Conservation (phyloP, 2,888 invertebrate genomes). For the Hirtodrosophila alboralis region DNA sequence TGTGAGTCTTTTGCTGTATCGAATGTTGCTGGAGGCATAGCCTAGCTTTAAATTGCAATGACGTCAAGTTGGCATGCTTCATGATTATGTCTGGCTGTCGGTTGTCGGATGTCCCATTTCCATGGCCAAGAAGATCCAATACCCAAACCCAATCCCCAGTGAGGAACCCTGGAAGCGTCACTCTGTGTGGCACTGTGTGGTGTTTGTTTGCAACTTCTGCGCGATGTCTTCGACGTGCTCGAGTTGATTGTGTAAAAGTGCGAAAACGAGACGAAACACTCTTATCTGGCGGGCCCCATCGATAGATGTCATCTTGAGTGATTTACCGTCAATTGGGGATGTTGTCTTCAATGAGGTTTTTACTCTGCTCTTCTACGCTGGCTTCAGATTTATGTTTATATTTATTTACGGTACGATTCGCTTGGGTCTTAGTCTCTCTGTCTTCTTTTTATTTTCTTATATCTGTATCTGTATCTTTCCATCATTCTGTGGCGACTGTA, state of each 20-base stretch:
- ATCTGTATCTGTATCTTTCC: conserved; percentile 56
- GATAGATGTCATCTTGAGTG: conserved; percentile 83
- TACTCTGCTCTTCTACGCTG: conserved; percentile 6
- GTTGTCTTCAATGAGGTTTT: conserved; percentile 74
- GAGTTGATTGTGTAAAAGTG: conserved; percentile 77
- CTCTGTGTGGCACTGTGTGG: conserved; percentile 26
- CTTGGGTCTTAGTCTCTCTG: conserved; percentile 36
- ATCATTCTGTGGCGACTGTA: conserved; percentile 40
- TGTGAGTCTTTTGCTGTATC: conserved; percentile 36
- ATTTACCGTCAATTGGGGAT: conserved; percentile 83
- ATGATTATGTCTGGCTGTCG: conserved; percentile 61
- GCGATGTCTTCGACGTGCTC: conserved; percentile 48
- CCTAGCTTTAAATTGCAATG: conserved; percentile 76
- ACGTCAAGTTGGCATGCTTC: conserved; percentile 76
- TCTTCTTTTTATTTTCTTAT: conserved; percentile 27
- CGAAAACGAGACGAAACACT: conserved; percentile 80
- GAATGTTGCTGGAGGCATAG: conserved; percentile 36
- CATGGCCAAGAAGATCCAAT: background rate
- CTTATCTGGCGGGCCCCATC: conserved; percentile 80
- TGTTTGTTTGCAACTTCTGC: conserved; percentile 43
- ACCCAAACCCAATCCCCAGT: conserved; percentile 24
- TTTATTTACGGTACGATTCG: conserved; percentile 73
- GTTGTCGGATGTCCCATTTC: conserved; percentile 17
- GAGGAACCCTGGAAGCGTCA: conserved; percentile 15
- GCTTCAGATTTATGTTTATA: conserved; percentile 75